Percentiles rank a stretch among this genome's conserved stretches.
phyloP scores from a whole-genome alignment of 1,140 invertebrate genomes.

The Calephelis virginiensis region DNA sequence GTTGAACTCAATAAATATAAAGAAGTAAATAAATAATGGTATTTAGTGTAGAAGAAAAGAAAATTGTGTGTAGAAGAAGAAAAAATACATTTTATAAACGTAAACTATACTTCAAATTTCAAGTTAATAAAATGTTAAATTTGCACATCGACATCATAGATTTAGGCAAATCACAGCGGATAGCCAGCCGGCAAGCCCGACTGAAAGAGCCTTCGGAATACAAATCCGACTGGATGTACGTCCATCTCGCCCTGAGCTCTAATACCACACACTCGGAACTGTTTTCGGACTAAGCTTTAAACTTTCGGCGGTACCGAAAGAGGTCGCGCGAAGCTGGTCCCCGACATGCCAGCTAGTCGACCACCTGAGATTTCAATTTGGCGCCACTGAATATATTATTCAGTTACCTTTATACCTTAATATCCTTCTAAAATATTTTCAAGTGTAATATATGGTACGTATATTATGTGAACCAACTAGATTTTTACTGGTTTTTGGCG shows the following conservation, averaged over 20 bases:
- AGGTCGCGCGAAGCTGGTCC: slow-evolving; percentile 3
- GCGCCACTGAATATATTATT: slow-evolving; percentile 22
- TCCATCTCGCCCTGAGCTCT: slow-evolving; percentile 8
- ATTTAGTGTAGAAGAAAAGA: too few relatives aligned
- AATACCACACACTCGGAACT: slow-evolving; percentile 14
- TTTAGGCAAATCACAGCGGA: slow-evolving; percentile 22
- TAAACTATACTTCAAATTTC: neutral
- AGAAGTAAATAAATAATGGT: too few relatives aligned
- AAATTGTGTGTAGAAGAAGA: too few relatives aligned
- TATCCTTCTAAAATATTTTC: slow-evolving; percentile 13
- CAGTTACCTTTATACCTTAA: slow-evolving; percentile 20
- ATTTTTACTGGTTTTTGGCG: too few relatives aligned
- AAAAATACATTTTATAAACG: too few relatives aligned
- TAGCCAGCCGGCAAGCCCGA: slow-evolving; percentile 9
- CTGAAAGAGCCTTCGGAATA: slow-evolving; percentile 17
- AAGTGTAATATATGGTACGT: neutral
- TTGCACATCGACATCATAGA: slow-evolving; percentile 4
- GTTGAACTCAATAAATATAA: too few relatives aligned
- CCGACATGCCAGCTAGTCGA: slow-evolving; percentile 19
- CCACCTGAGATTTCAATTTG: slow-evolving; percentile 26
- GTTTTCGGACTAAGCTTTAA: neutral
- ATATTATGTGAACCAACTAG: too few relatives aligned
- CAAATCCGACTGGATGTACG: slow-evolving; percentile 15
- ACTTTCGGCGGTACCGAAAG: neutral
- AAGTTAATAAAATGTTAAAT: neutral